Base-by-base conservation (phyloP, 2,113 vertebrate species). In the Gobiocypris rarus region DNA sequence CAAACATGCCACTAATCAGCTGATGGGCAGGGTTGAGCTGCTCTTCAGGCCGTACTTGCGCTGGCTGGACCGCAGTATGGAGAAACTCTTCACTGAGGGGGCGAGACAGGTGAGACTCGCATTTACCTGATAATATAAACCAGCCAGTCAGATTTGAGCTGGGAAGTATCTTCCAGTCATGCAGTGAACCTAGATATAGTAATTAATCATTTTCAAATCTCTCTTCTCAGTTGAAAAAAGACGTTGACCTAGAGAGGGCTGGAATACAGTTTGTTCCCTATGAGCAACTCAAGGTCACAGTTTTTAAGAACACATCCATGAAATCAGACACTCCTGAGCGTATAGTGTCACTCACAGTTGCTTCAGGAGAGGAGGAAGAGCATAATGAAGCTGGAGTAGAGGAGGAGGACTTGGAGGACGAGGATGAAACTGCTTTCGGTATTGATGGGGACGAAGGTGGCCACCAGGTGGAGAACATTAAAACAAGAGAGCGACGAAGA, bases 21-120 rank as follows among this genome's bases (percentile, higher is more conserved):
- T 96, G 24, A 83, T 94, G 89, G 94, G 94, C 28, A 95, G 95
- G 77, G 83, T 94, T 31, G 95, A 96, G 89, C 90, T 96, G 81
- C 91, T 96, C 22, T 95, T 95, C 77, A 89, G 94, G 24, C 95
- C 95, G 17, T 95, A 92, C 86, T 89, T 95, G 34, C 94, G 93
- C 54, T 96, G 95, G 95, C 86, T 96, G 5, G 95, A 96, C 88
- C 95, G 94, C 10, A 96, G 93, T 84, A 82, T 96, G 94, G 95
- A 96, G 89, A 91, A 92, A 65, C 91, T 96, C 48, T 95, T 95
- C 84, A 95, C 92, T 0, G 95, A 95, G 84, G 95, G 94, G 81
- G 95, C 95, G 74, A 89, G 94, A n/a, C 89, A 94, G 94, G 95
- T 96, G 78, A 92, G 91, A 8, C 14, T 13, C 7, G 1, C 4